Evolutionary conservation across 2,113 vertebrate species (phyloP).

Genomic region (Brachyhypopomus occidentalis): DNA sequence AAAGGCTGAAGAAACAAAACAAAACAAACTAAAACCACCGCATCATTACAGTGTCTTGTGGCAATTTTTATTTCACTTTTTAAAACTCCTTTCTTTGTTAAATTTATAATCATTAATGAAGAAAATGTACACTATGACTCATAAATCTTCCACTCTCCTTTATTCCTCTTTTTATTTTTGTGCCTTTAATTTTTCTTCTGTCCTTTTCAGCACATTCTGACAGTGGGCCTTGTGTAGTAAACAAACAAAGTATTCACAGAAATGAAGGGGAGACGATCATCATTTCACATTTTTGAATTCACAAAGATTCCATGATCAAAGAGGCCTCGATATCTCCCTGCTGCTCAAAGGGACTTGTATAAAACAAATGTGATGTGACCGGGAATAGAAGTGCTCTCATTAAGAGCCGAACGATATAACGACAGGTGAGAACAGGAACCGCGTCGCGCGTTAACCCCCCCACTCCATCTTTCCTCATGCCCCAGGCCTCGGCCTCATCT

Average conservation of each 20-base stretch:
- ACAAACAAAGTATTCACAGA: slow-evolving; percentile 76
- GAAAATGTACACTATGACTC: slow-evolving; percentile 77
- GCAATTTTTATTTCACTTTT: slow-evolving; percentile 67
- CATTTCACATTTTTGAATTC: slow-evolving; percentile 86
- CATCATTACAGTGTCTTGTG: slow-evolving; percentile 78
- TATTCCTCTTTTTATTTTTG: slow-evolving; percentile 53
- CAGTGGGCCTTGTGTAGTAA: slow-evolving; percentile 65
- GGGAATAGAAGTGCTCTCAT: slow-evolving; percentile 92
- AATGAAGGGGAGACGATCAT: slow-evolving; percentile 64
- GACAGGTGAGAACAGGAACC: slow-evolving; percentile 85
- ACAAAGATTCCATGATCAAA: slow-evolving; percentile 95
- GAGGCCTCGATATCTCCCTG: slow-evolving; percentile 83
- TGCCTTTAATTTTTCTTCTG: slow-evolving; percentile 42
- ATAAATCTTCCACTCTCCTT: slow-evolving; percentile 58
- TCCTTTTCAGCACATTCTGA: slow-evolving; percentile 46
- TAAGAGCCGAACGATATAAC: slow-evolving; percentile 88
- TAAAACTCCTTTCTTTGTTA: slow-evolving; percentile 74
- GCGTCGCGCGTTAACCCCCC: slow-evolving; percentile 71
- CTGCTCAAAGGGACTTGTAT: slow-evolving; percentile 95
- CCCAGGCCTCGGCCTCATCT: slow-evolving; percentile 59
- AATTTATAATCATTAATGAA: slow-evolving; percentile 95
- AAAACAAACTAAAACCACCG: slow-evolving; percentile 30
- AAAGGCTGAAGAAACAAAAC: slow-evolving; percentile 67
- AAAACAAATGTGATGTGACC: slow-evolving; percentile 95
- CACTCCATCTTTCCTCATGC: slow-evolving; percentile 69